phyloP scores from a whole-genome alignment of 1,140 invertebrate species.

The Bombus soroeensis region DNA sequence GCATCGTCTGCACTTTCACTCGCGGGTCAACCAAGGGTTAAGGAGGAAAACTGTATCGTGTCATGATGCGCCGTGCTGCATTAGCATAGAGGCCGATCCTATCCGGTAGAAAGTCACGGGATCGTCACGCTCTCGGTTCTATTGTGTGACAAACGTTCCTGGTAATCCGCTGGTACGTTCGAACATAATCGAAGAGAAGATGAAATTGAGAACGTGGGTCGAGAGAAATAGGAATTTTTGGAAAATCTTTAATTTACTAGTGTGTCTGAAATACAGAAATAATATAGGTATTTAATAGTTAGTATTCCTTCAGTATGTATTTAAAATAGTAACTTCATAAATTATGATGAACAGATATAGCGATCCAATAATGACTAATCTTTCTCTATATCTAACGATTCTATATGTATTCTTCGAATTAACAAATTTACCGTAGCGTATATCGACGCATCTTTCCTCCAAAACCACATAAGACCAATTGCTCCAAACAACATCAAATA shows the following conservation, averaged over 20 bases:
- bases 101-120: conserved; percentile 38
- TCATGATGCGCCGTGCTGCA: conserved; percentile 53
- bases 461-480: neutral
- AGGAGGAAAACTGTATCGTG: conserved; percentile 66
- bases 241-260: too few species aligned
- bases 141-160: neutral
- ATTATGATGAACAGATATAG: too few species aligned
- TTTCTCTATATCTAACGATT: too few species aligned
- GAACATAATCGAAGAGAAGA: neutral
- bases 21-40: conserved; percentile 43
- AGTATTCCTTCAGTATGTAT: too few species aligned
- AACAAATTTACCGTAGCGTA: neutral
- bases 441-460: neutral
- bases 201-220: neutral
- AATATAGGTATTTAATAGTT: too few species aligned
- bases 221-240: neutral
- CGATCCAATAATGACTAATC: too few species aligned
- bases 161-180: neutral
- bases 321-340: too few species aligned
- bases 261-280: too few species aligned
- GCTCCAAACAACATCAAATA: neutral
- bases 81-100: conserved; percentile 54
- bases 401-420: too few species aligned
- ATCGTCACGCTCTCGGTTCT: conserved; percentile 30
- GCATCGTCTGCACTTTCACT: conserved; percentile 63